Base-by-base conservation (phyloP, 2,113 vertebrate species). In the Tamias sibiricus region DNA sequence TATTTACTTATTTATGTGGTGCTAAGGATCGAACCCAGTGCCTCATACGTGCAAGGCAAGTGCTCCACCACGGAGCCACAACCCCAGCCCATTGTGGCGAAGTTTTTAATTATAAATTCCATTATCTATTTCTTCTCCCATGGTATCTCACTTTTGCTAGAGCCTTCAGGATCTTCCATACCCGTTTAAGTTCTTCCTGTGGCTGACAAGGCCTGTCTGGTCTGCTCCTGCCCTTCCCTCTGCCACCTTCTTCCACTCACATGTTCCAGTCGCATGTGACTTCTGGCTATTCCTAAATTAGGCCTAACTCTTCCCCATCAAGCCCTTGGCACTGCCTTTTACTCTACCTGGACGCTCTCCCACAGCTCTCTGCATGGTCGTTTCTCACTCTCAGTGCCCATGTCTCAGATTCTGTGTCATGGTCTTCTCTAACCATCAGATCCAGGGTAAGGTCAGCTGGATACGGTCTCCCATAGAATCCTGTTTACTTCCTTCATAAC, bases 51-150 rank as follows among this genome's bases (percentile, higher is more conserved):
- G 20, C 54, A 57, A 57, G 54, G 20, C 54, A 57, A 57, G 54
- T 22, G 20, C 54, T 57, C 54, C 20, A 19, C 54, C 20, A 22
- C 20, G 8, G 19, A 24, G 54, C 54, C 20, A 57, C 54, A 57
- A 57, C 54, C 54, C 54, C 54, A 57, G 54, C 54, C 54, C 54
- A 57, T 2, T 57, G 20, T 57, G 20, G 20, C 54, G 22, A 57
- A 20, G 20, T 24, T 57, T 57, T 62, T 9, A 62, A 95, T 62
- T 84, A 59, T 47, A 74, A 80, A 57, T 44, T 85, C 28, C 40
- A 59, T 66, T 54, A 59, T 59, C 32, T 82, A 20, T 95, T 69
- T 94, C 72, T 93, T 85, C 82, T 76, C 75, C 26, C 80, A 75
- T 20, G 30, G 28, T 47, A 8, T 71, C 86, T 81, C 6, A 66